Evolutionary conservation across 2,888 invertebrate genomes (phyloP), one percentile per base, ranked within the genome.

Genomic region (Ganaspis brasiliensis): DNA sequence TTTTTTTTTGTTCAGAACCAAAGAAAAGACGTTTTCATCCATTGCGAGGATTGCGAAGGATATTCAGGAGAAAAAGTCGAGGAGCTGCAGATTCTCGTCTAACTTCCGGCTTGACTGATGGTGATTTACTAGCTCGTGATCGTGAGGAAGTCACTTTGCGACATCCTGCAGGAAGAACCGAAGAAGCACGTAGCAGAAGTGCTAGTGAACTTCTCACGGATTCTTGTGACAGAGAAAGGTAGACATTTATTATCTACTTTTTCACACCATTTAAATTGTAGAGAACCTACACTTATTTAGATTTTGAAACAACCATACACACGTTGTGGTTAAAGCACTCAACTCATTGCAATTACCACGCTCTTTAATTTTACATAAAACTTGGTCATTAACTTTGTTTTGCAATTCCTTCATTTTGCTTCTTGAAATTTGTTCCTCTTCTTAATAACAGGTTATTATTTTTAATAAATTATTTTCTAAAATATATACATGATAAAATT

Each of bases 151-250:
- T 89, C 87, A 92, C 90, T 91, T 92, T 85, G 90, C 81, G 94
- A 82, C 93, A 93, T 90, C 93, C 93, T 83, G 87, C 87, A 77
- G 88, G 92, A 83, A 87, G 89, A 61, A 73, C 74, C 9, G 91
- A 91, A 77, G 87, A 91, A 77, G 86, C 88, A 55, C 93, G 93
- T 87, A 94, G 94, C 86, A 93, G 94, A 87, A 95, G 95, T 87
- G 95, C 95, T 74, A 93, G 93, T 87, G 94, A 95, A 89, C 93
- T 95, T 77, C 93, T 95, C 73, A 94, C 94, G 63, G 94, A 94
- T 16, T 86, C 90, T 35, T 87, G 86, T 79, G 90, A 90, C 59
- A 86, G 86, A 45, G 90, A 90, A 74, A 88, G 88, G 91, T 89
- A 80, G 79, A 74, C 8, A 21, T 12, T 12, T 73, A 40, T 49